Evolutionary conservation across 1,140 invertebrate species (phyloP).

Genomic region (Chlorops oryzae): DNA sequence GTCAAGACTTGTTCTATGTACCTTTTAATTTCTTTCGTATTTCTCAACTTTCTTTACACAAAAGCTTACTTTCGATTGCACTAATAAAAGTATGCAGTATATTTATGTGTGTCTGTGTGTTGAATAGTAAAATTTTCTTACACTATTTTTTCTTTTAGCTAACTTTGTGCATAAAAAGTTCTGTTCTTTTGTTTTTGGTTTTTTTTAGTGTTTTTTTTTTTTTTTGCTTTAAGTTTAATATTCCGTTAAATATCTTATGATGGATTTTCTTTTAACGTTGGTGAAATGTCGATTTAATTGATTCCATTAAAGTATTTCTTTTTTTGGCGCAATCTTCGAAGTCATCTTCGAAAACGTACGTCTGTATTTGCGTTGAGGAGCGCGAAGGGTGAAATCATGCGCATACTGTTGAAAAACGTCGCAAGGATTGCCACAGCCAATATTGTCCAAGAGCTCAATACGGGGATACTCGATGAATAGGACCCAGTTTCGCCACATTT

Average conservation of each 20-base stretch:
- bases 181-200: neutral
- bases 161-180: neutral
- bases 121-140: slow-evolving; percentile 1
- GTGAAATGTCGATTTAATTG: neutral
- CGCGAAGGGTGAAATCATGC: no score
- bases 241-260: no score
- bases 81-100: neutral
- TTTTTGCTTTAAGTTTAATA: no score
- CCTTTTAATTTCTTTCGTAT: neutral
- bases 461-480: slow-evolving; percentile 10
- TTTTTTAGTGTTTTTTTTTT: neutral
- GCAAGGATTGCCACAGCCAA: neutral
- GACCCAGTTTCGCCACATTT: slow-evolving; percentile 22
- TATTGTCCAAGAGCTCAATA: neutral
- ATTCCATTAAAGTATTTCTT: neutral
- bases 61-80: neutral
- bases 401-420: neutral
- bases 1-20: no score
- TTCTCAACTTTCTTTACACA: neutral
- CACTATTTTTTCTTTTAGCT: neutral
- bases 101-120: slow-evolving; percentile 4
- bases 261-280: no score
- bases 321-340: neutral
- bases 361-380: no score
- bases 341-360: slow-evolving; percentile 8